Base-by-base conservation (phyloP, 2,797 vertebrate species). In the Rhincodon typus region DNA sequence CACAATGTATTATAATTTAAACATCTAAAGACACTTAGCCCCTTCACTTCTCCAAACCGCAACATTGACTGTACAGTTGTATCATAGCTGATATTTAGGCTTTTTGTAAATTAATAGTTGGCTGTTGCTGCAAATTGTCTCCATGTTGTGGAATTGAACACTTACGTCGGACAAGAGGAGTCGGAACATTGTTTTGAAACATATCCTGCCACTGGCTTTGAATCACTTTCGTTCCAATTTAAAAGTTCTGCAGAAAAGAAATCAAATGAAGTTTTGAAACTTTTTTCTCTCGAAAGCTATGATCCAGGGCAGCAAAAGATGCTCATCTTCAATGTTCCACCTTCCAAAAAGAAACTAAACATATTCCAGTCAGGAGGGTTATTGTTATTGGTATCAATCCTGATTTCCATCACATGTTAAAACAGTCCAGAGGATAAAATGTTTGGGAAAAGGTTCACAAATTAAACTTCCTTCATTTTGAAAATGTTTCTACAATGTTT, bases 1-100 rank as follows among this genome's bases (percentile, higher is more conserved):
- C 90, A 93, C 90, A 93, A 93, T 93, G 62, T 93, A 67, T 42
- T 13, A 93, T 69, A 93, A 93, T 93, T 91, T 93, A 93, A 93
- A 93, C 19, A 93, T 38, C 34, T 38, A 67, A 93, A 93, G 62
- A 67, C n/a, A 67, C 62, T 15, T 27, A 21, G n/a, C 10, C 7
- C 62, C 66, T 25, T 23, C n/a, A 1, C n/a, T 12, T 27, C 62
- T 38, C n/a, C 90, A 93, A 13, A 21, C 62, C 90, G 19, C 3
- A 93, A 67, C 1, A 69, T n/a, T 69, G 57, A 42, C 90, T 67
- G 90, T 69, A 93, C 21, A 93, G n/a, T 69, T 93, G 90, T 93
- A 93, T 84, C 90, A 93, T 42, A 93, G 66, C 38, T 69, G 90
- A 67, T 12, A 69, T 10, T 42, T 42, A 57, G 90, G 67, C 69